Evolutionary conservation across 2,888 invertebrate genomes (phyloP).

Genomic region (Dryobota labecula): DNA sequence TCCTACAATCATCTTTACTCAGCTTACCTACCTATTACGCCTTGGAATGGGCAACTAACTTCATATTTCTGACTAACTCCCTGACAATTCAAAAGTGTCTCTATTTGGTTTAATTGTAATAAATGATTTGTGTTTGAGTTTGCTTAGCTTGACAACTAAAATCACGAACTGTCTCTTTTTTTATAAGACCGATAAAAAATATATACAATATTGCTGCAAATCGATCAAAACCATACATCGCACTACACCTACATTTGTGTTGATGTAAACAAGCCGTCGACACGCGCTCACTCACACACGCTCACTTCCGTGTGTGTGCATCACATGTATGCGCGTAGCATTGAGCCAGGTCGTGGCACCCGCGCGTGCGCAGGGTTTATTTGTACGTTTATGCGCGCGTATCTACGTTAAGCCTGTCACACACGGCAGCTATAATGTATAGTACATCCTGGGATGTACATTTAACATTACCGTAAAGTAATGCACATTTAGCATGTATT

Average conservation of each 20-base stretch:
- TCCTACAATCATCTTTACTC: not conserved
- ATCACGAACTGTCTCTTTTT: not conserved
- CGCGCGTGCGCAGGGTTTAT: slow-evolving; percentile 81
- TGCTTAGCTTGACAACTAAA: not conserved
- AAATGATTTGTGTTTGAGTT: too few relatives aligned
- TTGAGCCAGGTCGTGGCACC: slow-evolving; percentile 90
- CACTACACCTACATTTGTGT: slow-evolving; percentile 75
- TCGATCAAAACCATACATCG: slow-evolving; percentile 73
- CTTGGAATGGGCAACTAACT: too few relatives aligned
- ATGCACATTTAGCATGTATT: not conserved
- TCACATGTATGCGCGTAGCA: slow-evolving; percentile 77
- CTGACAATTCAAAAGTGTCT: too few relatives aligned
- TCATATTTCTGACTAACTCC: too few relatives aligned
- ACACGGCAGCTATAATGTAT: slow-evolving; percentile 37
- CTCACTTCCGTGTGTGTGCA: slow-evolving; percentile 56
- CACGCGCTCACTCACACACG: slow-evolving; percentile 67
- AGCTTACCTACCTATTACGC: too few relatives aligned
- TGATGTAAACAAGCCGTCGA: slow-evolving; percentile 83
- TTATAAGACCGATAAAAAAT: not conserved
- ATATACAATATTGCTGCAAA: slow-evolving; percentile 35
- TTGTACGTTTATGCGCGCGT: slow-evolving; percentile 72
- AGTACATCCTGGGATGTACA: not conserved
- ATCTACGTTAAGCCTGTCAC: slow-evolving; percentile 57
- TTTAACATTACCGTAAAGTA: not conserved
- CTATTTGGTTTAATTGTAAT: too few relatives aligned